Evolutionary conservation across 2,888 invertebrate species (phyloP).

Genomic region (Spisula subtruncata): DNA sequence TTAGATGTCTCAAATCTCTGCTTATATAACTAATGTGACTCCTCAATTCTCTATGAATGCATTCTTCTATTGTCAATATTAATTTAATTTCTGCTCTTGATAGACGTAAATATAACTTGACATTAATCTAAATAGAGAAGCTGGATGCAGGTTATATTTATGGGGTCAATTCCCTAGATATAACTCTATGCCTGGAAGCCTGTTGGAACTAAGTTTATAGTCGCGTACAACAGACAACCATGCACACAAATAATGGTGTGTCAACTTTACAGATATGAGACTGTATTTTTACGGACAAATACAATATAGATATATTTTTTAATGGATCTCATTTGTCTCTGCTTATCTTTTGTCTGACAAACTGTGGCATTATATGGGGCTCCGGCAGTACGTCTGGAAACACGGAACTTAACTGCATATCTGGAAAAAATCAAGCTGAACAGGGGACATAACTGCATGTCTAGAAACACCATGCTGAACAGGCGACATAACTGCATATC

Average conservation of each 20-base stretch:
- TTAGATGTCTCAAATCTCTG: too few relatives aligned
- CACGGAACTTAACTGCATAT: too few relatives aligned
- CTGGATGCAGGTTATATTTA: background rate
- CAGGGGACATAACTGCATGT: too few relatives aligned
- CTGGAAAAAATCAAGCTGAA: too few relatives aligned
- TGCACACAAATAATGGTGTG: background rate
- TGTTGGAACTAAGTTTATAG: background rate
- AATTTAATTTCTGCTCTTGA: background rate
- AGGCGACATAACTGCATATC: too few relatives aligned
- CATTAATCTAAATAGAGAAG: slow-evolving; percentile 1
- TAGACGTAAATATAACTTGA: background rate
- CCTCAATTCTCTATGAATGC: background rate
- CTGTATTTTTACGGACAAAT: background rate
- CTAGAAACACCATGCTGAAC: too few relatives aligned
- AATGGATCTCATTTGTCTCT: background rate
- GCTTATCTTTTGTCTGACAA: too few relatives aligned
- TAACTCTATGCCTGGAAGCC: background rate
- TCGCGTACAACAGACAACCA: background rate
- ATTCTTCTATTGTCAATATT: background rate
- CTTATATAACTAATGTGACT: too few relatives aligned
- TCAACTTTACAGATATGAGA: background rate
- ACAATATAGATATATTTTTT: background rate
- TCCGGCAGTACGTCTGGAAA: too few relatives aligned
- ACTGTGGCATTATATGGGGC: too few relatives aligned
- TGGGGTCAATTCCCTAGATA: background rate